phyloP scores from a whole-genome alignment of 2,113 vertebrate genomes.

The Genyomyrus donnyi region DNA sequence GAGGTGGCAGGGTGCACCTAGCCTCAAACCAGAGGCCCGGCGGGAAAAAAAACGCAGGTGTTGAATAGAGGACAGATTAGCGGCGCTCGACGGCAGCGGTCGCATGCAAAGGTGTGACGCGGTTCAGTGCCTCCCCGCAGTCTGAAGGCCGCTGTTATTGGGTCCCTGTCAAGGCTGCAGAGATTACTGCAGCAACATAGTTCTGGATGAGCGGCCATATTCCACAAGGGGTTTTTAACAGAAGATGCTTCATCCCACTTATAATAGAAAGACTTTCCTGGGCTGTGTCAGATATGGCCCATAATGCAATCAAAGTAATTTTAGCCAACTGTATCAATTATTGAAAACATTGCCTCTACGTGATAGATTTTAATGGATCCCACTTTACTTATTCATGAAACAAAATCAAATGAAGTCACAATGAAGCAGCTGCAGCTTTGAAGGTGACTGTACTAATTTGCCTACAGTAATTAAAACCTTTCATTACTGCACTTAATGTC shows the following conservation, averaged over 20 bases:
- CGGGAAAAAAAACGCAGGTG: slow-evolving; percentile 36
- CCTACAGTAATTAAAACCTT: slow-evolving; percentile 10
- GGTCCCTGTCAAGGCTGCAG: not conserved
- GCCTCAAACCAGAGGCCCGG: slow-evolving; percentile 19
- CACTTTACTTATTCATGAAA: slow-evolving; percentile 18
- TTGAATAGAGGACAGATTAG: slow-evolving; percentile 47
- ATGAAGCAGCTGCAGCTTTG: not conserved
- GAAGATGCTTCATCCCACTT: not conserved
- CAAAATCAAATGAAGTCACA: slow-evolving; percentile 6
- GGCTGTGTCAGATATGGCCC: not conserved
- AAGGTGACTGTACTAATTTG: slow-evolving; percentile 1
- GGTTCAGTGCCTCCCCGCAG: slow-evolving; percentile 34
- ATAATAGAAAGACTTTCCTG: not conserved
- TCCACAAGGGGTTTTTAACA: not conserved
- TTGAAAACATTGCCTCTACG: not conserved
- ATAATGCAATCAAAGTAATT: slow-evolving; percentile 8
- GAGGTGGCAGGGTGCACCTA: slow-evolving; percentile 36
- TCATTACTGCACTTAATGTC: not conserved
- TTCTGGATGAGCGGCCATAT: not conserved
- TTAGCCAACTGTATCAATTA: slow-evolving; percentile 14
- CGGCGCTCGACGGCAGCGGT: slow-evolving; percentile 30
- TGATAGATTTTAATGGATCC: slow-evolving; percentile 2
- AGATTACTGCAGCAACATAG: too few species aligned
- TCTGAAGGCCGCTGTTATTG: slow-evolving; percentile 30
- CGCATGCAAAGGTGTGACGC: slow-evolving; percentile 37